Conservation (phyloP, 2,888 invertebrate species). For the Plemyria rubiginata region DNA sequence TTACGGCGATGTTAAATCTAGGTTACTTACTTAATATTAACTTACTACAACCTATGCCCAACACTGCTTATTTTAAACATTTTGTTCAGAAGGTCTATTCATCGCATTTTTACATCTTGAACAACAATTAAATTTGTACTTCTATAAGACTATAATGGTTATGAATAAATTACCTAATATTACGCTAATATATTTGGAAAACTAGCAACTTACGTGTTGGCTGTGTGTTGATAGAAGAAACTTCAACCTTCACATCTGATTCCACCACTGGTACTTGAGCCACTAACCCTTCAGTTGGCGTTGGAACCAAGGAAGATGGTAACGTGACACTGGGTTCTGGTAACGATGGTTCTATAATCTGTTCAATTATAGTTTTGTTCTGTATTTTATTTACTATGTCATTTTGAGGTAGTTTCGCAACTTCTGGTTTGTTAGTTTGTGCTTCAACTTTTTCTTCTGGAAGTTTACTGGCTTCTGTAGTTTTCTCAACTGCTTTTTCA, state of each 20-base stretch:
- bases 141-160: too few species aligned
- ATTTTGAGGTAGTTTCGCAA: slow-evolving; percentile 33
- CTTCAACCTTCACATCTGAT: slow-evolving; percentile 52
- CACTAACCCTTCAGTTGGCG: slow-evolving; percentile 70
- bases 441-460: slow-evolving; percentile 25
- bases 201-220: slow-evolving; percentile 66
- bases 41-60: too few species aligned
- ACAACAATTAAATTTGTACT: too few species aligned
- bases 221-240: slow-evolving; percentile 67
- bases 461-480: slow-evolving; percentile 31
- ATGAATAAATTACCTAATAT: neutral
- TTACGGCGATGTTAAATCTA: too few species aligned
- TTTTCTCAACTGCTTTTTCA: slow-evolving; percentile 41
- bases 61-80: too few species aligned
- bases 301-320: slow-evolving; percentile 55
- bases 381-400: slow-evolving; percentile 33
- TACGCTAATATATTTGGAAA: too few species aligned
- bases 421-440: slow-evolving; percentile 4
- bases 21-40: too few species aligned
- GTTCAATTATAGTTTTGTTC: slow-evolving; percentile 60
- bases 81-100: too few species aligned
- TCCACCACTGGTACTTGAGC: slow-evolving; percentile 50
- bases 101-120: too few species aligned
- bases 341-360: slow-evolving; percentile 67
- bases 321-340: slow-evolving; percentile 47